Evolutionary conservation across 2,888 invertebrate species (phyloP).

Genomic region (Sarcophaga caerulescens): DNA sequence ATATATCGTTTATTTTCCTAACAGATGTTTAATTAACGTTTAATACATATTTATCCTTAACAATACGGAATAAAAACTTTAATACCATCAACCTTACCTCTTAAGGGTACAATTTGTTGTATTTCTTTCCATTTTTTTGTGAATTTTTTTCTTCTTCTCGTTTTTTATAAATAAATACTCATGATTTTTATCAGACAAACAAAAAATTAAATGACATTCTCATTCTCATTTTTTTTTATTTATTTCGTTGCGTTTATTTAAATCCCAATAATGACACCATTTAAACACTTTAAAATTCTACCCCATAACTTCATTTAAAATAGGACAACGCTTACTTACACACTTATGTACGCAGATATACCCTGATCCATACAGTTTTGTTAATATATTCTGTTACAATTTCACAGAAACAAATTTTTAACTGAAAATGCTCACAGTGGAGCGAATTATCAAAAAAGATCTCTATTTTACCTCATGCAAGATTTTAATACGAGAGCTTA

Average conservation of each 20-base stretch:
- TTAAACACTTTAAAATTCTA: conserved; percentile 53
- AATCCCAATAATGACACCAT: conserved; percentile 52
- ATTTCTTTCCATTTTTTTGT: not conserved
- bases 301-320: conserved; percentile 19
- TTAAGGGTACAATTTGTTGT: conserved; percentile 35
- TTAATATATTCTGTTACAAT: conserved; percentile 14
- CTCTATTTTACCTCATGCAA: too few relatives aligned
- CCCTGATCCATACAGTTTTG: not conserved
- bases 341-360: not conserved
- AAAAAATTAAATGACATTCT: conserved; percentile 50
- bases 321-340: not conserved
- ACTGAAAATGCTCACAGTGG: conserved; percentile 6
- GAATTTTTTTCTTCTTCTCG: not conserved
- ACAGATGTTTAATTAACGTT: conserved; percentile 57
- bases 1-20: conserved; percentile 2
- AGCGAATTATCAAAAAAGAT: not conserved
- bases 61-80: not conserved
- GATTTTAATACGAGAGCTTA: too few relatives aligned
- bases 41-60: conserved; percentile 33
- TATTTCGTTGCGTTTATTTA: conserved; percentile 10
- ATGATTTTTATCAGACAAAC: conserved; percentile 48
- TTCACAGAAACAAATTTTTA: conserved; percentile 14
- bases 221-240: not conserved
- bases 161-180: conserved; percentile 9
- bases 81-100: conserved; percentile 10